Percentiles rank a stretch among this genome's conserved stretches.
phyloP scores from a whole-genome alignment of 2,888 invertebrate genomes.

The Mimas tiliae region DNA sequence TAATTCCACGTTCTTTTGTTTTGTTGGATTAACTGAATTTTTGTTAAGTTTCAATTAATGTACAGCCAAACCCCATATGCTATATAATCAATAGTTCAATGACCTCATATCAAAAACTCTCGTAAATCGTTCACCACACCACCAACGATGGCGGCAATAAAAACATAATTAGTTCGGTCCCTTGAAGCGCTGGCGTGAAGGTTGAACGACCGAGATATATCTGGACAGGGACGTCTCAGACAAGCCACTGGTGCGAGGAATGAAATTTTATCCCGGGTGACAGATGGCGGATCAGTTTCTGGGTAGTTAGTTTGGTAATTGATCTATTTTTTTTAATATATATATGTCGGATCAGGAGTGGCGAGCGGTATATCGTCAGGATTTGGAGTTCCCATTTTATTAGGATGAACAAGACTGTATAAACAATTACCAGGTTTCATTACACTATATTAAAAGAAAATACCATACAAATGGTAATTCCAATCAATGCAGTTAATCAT shows the following conservation, averaged over 20 bases:
- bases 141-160: constrained; percentile 18
- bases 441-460: no score
- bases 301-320: neutral
- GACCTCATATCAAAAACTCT: constrained; percentile 7
- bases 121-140: constrained; percentile 12
- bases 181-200: constrained; percentile 24
- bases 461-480: no score
- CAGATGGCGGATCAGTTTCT: neutral
- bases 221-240: constrained; percentile 30
- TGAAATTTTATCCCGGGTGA: constrained; percentile 3
- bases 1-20: no score
- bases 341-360: no score
- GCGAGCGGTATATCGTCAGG: no score
- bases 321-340: neutral
- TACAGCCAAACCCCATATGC: neutral
- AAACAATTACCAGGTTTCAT: no score
- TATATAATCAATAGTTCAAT: neutral
- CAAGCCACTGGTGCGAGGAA: constrained; percentile 6
- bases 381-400: no score
- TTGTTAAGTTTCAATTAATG: neutral
- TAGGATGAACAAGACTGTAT: no score
- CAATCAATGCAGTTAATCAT: no score
- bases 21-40: neutral
- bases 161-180: constrained; percentile 24
- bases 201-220: constrained; percentile 46